Evolutionary conservation across 2,113 vertebrate species (phyloP), one percentile per base, ranked within the genome.

Genomic region (Tonatia bakeri): DNA sequence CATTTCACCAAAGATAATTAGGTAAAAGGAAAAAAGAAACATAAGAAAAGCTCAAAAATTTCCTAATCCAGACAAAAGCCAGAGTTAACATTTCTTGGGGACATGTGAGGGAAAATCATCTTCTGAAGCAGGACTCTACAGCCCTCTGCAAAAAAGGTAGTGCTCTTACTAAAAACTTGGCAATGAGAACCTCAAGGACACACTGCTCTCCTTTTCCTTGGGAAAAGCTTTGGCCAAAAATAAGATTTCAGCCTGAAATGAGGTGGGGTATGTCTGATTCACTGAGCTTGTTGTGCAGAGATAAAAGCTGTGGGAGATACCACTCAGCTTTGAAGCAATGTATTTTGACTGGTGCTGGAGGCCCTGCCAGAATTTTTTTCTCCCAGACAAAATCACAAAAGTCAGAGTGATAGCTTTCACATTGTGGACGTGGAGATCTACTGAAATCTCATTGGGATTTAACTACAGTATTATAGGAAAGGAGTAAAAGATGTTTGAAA

Each of bases 401-500:
- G 69, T 87, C 77, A 69, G 80, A 91, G 72, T 47, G 45, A 79
- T 92, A 85, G 95, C 89, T 87, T 94, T 94, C 64, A 67, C 61
- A 90, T 47, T 86, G 77, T 93, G 28, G 85, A 20, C 81, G 79
- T 17, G 45, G 91, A 93, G 86, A 95, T 81, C 96, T 97, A 95
- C 94, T 96, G 95, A 97, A 98, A 97, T 65, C 92, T 96, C 65
- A 94, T 73, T 97, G 90, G 75, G 76, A 93, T 96, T 97, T 97
- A 98, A 97, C 97, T 92, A 97, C 59, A 70, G 67, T 89, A 76
- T 36, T 45, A 52, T 83, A 95, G 93, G 38, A 96, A 94, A 94
- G n/a, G 50, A 97, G 92, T 90, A 97, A 94, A 95, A 96, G 85
- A 40, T 93, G 59, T 96, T 61, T 86, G 36, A 38, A 65, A 91